Evolutionary conservation across 2,797 vertebrate species (phyloP).

Genomic region (Tamandua tetradactyla): DNA sequence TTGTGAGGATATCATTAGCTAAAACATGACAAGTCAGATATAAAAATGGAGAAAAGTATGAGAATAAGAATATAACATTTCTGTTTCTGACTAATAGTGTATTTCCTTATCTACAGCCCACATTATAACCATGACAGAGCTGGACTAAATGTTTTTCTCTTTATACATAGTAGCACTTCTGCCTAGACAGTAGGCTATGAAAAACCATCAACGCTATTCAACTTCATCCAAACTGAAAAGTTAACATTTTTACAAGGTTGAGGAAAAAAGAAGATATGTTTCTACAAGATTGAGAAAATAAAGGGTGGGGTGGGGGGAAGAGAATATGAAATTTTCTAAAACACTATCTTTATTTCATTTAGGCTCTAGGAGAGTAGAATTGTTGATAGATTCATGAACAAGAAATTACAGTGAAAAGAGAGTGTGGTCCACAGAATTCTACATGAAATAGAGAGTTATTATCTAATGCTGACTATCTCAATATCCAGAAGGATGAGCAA

Average conservation of each 20-base stretch:
- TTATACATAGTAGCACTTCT: background rate
- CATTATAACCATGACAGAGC: background rate
- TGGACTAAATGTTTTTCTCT: background rate
- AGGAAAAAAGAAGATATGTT: background rate
- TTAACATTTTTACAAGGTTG: background rate
- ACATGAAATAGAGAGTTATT: background rate
- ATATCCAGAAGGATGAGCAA: background rate
- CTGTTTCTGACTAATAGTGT: background rate
- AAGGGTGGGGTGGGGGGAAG: background rate
- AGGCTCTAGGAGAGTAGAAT: background rate
- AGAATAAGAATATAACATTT: background rate
- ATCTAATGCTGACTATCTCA: background rate
- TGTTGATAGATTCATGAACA: background rate
- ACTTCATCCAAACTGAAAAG: background rate
- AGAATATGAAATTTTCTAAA: background rate
- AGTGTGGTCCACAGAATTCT: background rate
- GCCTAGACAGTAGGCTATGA: background rate
- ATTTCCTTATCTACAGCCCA: slow-evolving; percentile 15
- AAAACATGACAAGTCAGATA: background rate
- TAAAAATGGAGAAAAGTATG: background rate
- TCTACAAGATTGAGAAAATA: background rate
- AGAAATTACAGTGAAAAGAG: background rate
- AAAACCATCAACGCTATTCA: background rate
- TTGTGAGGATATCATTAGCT: background rate
- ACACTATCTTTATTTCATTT: background rate